Evolutionary conservation across 2,113 vertebrate genomes (phyloP).

Genomic region (Tyto alba): DNA sequence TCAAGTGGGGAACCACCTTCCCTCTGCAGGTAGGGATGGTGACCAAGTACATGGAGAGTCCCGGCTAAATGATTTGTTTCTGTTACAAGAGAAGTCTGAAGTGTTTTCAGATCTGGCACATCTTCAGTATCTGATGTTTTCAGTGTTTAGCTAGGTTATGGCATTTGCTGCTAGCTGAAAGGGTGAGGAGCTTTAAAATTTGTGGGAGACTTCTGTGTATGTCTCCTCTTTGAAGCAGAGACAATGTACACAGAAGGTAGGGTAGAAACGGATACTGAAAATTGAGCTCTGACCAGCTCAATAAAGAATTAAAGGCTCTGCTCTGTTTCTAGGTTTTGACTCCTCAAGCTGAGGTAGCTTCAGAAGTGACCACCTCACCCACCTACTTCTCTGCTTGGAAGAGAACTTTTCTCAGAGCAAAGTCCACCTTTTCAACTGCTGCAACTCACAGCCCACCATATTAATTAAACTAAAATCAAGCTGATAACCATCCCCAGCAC

Average conservation of each 20-base stretch:
- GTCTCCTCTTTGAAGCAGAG: not conserved
- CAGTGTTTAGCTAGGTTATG: not conserved
- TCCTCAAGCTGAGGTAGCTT: not conserved
- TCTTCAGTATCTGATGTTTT: not conserved
- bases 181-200: not conserved
- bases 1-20: not conserved
- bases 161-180: not conserved
- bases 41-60: rapidly evolving
- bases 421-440: not conserved
- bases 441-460: not conserved
- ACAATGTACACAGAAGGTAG: not conserved
- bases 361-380: not conserved
- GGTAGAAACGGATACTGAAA: not conserved
- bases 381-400: not conserved
- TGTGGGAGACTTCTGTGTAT: not conserved
- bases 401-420: not conserved
- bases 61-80: not conserved
- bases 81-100: not conserved
- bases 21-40: not conserved
- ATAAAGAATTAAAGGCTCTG: not conserved
- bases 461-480: not conserved
- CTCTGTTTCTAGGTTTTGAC: not conserved
- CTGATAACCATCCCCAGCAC: not conserved
- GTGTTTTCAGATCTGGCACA: not conserved
- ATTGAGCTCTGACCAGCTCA: not conserved